Evolutionary conservation across 1,140 invertebrate species (phyloP).

Genomic region (Trissolcus basalis): DNA sequence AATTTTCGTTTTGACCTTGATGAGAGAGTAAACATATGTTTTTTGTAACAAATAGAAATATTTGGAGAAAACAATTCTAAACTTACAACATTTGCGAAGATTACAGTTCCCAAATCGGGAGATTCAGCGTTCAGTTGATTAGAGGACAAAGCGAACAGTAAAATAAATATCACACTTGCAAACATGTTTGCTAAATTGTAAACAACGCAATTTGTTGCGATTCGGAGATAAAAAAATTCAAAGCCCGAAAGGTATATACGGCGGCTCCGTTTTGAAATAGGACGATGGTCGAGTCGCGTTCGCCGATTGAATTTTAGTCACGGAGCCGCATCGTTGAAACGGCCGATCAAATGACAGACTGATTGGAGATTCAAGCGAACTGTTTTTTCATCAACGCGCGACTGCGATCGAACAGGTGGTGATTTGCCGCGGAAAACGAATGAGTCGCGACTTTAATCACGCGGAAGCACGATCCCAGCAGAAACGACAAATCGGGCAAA

Average conservation of each 20-base stretch:
- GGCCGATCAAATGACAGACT: background rate
- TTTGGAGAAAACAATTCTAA: background rate
- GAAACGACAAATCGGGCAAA: background rate
- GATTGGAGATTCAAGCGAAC: background rate
- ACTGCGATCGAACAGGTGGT: slow-evolving; percentile 1
- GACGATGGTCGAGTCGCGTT: too few species aligned
- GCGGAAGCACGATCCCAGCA: background rate
- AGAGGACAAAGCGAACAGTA: slow-evolving; percentile 14
- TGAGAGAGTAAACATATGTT: background rate
- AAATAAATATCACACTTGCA: too few species aligned
- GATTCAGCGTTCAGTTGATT: slow-evolving; percentile 28
- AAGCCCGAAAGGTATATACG: background rate
- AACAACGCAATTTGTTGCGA: background rate
- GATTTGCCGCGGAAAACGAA: background rate
- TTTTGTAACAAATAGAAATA: background rate
- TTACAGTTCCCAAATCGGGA: slow-evolving; percentile 50
- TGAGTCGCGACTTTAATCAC: too few species aligned
- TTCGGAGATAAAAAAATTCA: background rate
- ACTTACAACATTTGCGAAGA: slow-evolving; percentile 61
- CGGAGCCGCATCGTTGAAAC: background rate
- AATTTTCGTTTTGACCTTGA: background rate
- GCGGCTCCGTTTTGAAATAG: too few species aligned
- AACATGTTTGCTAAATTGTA: too few species aligned
- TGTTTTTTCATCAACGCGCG: background rate
- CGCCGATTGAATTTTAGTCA: too few species aligned